phyloP scores from a whole-genome alignment of 1,140 invertebrate genomes.

The Stratiolaelaps scimitus region DNA sequence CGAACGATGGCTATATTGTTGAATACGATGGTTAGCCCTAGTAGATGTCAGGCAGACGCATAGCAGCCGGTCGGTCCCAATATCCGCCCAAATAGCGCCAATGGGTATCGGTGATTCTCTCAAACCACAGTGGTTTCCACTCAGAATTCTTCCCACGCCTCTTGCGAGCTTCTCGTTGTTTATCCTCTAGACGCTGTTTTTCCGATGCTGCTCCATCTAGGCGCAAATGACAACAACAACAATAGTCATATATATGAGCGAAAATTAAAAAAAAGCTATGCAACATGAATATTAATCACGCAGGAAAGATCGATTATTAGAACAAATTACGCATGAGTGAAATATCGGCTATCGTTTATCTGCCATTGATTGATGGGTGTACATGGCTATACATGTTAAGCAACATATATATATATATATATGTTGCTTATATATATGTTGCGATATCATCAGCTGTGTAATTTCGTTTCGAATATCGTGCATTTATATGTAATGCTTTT shows the following conservation, averaged over 20 bases:
- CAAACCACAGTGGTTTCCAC: slow-evolving; percentile 45
- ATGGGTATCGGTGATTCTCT: neutral
- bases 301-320: too few species aligned
- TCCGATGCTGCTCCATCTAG: slow-evolving; percentile 72
- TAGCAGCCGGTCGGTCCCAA: slow-evolving; percentile 6
- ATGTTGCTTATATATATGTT: too few species aligned
- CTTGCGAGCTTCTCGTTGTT: slow-evolving; percentile 71
- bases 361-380: neutral
- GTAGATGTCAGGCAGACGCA: neutral
- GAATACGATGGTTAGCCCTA: neutral
- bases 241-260: slow-evolving; percentile 26
- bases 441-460: too few species aligned
- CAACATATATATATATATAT: too few species aligned
- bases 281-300: neutral
- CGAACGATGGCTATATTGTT: too few species aligned
- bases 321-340: too few species aligned
- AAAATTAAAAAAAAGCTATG: neutral
- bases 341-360: neutral
- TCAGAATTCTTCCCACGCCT: slow-evolving; percentile 51
- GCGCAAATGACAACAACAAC: neutral
- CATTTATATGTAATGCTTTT: too few species aligned
- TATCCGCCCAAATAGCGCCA: slow-evolving; percentile 19
- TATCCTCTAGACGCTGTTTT: slow-evolving; percentile 81
- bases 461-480: too few species aligned
- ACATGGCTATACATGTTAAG: neutral